phyloP scores from a whole-genome alignment of 2,888 invertebrate species.

The Criorhina ranunculi region DNA sequence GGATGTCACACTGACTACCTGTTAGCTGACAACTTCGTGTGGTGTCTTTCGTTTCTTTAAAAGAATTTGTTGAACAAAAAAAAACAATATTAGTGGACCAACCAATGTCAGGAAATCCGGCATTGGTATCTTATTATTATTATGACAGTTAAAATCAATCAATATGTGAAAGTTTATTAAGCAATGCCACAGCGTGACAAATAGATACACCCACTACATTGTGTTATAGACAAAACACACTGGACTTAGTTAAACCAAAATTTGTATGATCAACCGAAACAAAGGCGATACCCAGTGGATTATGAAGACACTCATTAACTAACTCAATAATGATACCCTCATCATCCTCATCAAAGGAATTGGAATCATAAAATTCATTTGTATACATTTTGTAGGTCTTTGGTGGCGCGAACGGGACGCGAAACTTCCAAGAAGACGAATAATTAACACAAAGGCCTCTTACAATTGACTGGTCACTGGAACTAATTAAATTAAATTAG shows the following conservation, averaged over 20 bases:
- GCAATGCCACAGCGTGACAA: slow-evolving; percentile 1
- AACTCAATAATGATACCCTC: slow-evolving; percentile 47
- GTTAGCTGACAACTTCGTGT: slow-evolving; percentile 38
- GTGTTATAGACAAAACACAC: neutral
- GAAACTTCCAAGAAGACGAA: slow-evolving; percentile 54
- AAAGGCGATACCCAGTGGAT: slow-evolving; percentile 7
- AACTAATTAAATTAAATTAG: slow-evolving; percentile 74
- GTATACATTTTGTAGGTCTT: slow-evolving; percentile 29
- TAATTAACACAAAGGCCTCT: slow-evolving; percentile 71
- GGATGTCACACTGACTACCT: slow-evolving; percentile 67
- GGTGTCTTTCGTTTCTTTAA: slow-evolving; percentile 24
- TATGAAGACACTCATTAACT: slow-evolving; percentile 20
- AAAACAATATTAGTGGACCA: neutral
- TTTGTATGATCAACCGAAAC: slow-evolving; percentile 14
- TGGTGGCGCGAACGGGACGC: slow-evolving; percentile 30
- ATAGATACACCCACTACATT: slow-evolving; percentile 31
- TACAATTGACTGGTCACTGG: slow-evolving; percentile 73
- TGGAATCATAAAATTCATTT: slow-evolving; percentile 46
- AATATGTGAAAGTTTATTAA: slow-evolving; percentile 55
- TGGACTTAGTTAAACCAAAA: neutral
- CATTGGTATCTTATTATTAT: neutral
- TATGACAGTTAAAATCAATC: slow-evolving; percentile 44
- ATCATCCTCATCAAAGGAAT: slow-evolving; percentile 58
- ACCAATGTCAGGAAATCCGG: slow-evolving; percentile 4
- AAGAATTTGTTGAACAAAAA: neutral